phyloP scores from a whole-genome alignment of 2,797 vertebrate genomes.

The Acipenser oxyrinchus region DNA sequence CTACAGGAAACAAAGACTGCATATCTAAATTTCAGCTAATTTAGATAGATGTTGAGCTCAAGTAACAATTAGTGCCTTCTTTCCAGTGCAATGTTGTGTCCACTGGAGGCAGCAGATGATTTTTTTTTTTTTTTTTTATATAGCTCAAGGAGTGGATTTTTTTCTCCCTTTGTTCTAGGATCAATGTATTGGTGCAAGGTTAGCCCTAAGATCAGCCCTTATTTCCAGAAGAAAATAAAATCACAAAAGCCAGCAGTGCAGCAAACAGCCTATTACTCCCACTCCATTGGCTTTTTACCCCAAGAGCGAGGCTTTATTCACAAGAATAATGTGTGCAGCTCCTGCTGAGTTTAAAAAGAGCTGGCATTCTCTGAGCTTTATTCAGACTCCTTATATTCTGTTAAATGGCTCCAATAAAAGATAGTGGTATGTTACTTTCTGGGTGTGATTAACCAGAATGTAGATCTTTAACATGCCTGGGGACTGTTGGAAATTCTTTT shows the following conservation, averaged over 20 bases:
- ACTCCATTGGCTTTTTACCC: slow-evolving; percentile 10
- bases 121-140: too few relatives aligned
- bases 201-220: background rate
- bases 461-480: background rate
- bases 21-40: slow-evolving; percentile 19
- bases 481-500: too few relatives aligned
- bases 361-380: background rate
- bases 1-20: slow-evolving; percentile 14
- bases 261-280: slow-evolving; percentile 15
- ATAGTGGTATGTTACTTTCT: background rate
- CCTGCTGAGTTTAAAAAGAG: background rate
- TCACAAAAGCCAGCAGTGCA: slow-evolving; percentile 12
- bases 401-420: background rate
- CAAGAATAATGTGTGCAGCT: background rate
- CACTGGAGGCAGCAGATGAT: slow-evolving; percentile 6
- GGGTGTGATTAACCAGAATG: slow-evolving; percentile 1
- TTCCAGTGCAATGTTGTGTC: slow-evolving; percentile 9
- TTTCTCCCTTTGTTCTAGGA: background rate
- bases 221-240: slow-evolving; percentile 1
- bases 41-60: slow-evolving; percentile 15
- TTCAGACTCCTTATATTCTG: background rate
- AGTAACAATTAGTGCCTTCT: background rate
- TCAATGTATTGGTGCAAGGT: slow-evolving; percentile 1
- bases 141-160: too few relatives aligned
- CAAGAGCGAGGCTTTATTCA: background rate